Evolutionary conservation across 2,797 vertebrate species (phyloP), one percentile per base, ranked within the genome.

Genomic region (Enteromius anoplus): DNA sequence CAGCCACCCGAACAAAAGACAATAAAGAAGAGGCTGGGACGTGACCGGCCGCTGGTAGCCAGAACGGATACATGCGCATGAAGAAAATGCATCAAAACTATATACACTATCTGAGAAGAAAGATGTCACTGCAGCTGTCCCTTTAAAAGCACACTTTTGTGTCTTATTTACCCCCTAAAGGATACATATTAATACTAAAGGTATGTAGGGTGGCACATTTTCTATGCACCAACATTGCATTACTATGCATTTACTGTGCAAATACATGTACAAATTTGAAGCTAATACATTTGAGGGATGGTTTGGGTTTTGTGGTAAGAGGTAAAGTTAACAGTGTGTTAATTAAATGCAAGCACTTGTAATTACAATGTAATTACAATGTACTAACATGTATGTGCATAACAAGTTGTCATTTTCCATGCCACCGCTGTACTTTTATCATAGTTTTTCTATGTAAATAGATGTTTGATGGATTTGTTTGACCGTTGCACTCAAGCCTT

Each of bases 1-100:
- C 87, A 91, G 87, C 89, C 92, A 91, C 91, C 89, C 87, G 90
- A 90, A 95, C 94, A 95, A 94, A 93, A 91, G 93, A 93, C 90
- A 91, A 94, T 93, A 92, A 93, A 93, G 91, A 91, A 92, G 88
- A 92, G 91, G 91, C 90, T 91, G 78, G n/a, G 85, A 82, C 40
- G 32, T 26, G 1, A 83, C 53, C 19, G 49, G 60, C 23, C 53
- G 2, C 37, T 26, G 47, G 49, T 75, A 58, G 37, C 47, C 37
- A 6, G n/a, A 80, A 37, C 65, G 32, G 66, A 66, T 47, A 21
- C 58, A 77, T 4, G 3, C 60, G 4, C 2, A 5, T 55, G 17
- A 75, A 49, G 2, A 10, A 62, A 53, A 66, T 40, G 45, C n/a
- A 68, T 55, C 47, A 45, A 53, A 68, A 64, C 60, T 64, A 32